phyloP scores from a whole-genome alignment of 2,888 invertebrate species.

The Caenorhabditis sp. region DNA sequence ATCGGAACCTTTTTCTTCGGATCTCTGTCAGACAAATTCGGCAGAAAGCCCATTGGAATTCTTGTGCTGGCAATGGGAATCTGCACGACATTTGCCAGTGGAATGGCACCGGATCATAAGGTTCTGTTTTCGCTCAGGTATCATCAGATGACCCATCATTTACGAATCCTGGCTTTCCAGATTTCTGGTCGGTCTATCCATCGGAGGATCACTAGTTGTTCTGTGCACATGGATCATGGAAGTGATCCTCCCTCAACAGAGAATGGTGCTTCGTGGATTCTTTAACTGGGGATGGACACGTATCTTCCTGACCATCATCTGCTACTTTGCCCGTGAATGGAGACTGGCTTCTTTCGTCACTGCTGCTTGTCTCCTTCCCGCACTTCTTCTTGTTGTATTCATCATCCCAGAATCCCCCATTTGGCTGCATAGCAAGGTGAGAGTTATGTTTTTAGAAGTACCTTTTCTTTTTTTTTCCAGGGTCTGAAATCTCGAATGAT shows the following conservation, averaged over 20 bases:
- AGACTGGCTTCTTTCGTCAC: slow-evolving; percentile 70
- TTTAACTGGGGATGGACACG: slow-evolving; percentile 78
- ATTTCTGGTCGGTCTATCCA: slow-evolving; percentile 74
- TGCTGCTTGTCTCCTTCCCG: slow-evolving; percentile 70
- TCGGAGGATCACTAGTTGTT: slow-evolving; percentile 76
- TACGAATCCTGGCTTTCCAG: neutral
- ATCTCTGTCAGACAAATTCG: slow-evolving; percentile 62
- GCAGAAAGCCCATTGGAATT: slow-evolving; percentile 66
- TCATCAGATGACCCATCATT: no score
- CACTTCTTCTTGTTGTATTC: slow-evolving; percentile 75
- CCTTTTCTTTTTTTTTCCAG: no score
- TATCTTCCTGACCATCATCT: slow-evolving; percentile 72
- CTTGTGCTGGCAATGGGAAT: slow-evolving; percentile 67
- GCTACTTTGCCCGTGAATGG: slow-evolving; percentile 74
- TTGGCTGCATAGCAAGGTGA: slow-evolving; percentile 80
- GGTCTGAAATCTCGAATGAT: slow-evolving; percentile 74
- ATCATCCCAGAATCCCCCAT: slow-evolving; percentile 80
- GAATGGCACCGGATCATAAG: slow-evolving; percentile 18
- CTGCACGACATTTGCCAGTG: slow-evolving; percentile 34
- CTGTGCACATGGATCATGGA: slow-evolving; percentile 80
- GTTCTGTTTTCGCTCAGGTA: slow-evolving; percentile 41
- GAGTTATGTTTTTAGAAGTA: no score
- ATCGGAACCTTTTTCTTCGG: slow-evolving; percentile 76
- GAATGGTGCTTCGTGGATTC: slow-evolving; percentile 79
- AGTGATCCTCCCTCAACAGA: slow-evolving; percentile 77